Conservation (phyloP, 2,797 vertebrate genomes). For the Protonibea diacanthus region DNA sequence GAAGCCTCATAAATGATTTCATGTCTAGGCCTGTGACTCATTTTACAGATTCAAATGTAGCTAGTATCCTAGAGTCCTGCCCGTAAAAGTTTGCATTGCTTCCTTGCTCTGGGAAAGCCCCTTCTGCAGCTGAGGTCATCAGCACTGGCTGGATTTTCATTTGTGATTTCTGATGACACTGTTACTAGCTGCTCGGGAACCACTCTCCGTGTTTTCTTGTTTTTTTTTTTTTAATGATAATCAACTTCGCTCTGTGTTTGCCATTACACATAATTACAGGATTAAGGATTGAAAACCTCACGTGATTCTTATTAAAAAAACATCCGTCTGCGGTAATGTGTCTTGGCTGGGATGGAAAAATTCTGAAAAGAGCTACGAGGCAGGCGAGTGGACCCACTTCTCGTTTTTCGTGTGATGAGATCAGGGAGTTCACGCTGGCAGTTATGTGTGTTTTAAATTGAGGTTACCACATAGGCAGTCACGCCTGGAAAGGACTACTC, state of each 20-base stretch:
- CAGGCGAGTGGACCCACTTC: slow-evolving; percentile 8
- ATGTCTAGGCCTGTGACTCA: slow-evolving; percentile 67
- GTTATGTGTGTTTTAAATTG: slow-evolving; percentile 61
- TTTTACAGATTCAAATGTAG: slow-evolving; percentile 51
- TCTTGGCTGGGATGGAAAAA: slow-evolving; percentile 25
- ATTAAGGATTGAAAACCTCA: slow-evolving; percentile 10
- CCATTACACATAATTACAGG: slow-evolving; percentile 7
- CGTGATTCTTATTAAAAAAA: not conserved
- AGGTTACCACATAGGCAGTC: slow-evolving; percentile 58
- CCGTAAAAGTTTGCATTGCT: slow-evolving; percentile 55
- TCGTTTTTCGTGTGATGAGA: slow-evolving; percentile 51
- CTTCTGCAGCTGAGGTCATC: slow-evolving; percentile 52
- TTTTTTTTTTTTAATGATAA: slow-evolving; percentile 29
- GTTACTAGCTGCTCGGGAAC: slow-evolving; percentile 11
- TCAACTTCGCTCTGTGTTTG: slow-evolving; percentile 20
- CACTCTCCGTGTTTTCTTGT: not conserved
- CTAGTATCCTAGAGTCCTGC: slow-evolving; percentile 27
- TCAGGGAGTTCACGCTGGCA: slow-evolving; percentile 64
- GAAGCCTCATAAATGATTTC: slow-evolving; percentile 73
- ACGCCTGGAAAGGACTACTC: slow-evolving; percentile 48
- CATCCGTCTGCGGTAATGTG: not conserved
- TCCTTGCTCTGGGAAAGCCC: slow-evolving; percentile 61
- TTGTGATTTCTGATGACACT: slow-evolving; percentile 31
- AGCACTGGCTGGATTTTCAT: slow-evolving; percentile 41
- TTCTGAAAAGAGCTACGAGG: slow-evolving; percentile 13